Percentiles rank a stretch among this genome's conserved stretches.
Conservation (phyloP, 2,888 invertebrate species). For the Phorcus lineatus region DNA sequence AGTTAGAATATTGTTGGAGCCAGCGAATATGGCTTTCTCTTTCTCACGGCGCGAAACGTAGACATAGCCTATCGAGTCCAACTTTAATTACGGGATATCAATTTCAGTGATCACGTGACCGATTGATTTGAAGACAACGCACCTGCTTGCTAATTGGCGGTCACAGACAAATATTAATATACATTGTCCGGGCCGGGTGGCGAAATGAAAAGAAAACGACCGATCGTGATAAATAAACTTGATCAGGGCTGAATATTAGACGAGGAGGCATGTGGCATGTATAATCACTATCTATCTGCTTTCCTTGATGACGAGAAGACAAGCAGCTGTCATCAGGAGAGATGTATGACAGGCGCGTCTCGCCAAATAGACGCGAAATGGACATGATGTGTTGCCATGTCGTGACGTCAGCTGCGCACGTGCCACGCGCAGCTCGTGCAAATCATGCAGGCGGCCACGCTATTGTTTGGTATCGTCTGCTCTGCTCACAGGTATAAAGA, state of each 20-base stretch:
- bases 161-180: not conserved
- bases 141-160: not conserved
- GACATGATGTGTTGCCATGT: conserved; percentile 1
- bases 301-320: not conserved
- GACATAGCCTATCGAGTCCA: not conserved
- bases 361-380: not conserved
- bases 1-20: too few species aligned
- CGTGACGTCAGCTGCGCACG: conserved; percentile 11
- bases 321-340: not conserved
- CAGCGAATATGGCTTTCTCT: too few species aligned
- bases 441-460: not conserved
- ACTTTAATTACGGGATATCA: not conserved
- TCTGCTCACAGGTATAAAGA: not conserved
- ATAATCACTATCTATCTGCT: not conserved
- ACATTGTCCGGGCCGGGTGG: not conserved
- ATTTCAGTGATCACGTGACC: not conserved
- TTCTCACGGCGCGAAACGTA: not conserved
- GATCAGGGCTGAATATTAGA: not conserved
- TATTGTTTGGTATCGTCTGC: conserved; percentile 1
- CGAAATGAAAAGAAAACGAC: not conserved
- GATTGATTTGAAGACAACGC: not conserved
- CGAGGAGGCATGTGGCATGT: not conserved
- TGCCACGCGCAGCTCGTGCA: not conserved
- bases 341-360: not conserved
- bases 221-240: not conserved